Evolutionary conservation across 2,888 invertebrate genomes (phyloP).

Genomic region (Linyphia triangularis): DNA sequence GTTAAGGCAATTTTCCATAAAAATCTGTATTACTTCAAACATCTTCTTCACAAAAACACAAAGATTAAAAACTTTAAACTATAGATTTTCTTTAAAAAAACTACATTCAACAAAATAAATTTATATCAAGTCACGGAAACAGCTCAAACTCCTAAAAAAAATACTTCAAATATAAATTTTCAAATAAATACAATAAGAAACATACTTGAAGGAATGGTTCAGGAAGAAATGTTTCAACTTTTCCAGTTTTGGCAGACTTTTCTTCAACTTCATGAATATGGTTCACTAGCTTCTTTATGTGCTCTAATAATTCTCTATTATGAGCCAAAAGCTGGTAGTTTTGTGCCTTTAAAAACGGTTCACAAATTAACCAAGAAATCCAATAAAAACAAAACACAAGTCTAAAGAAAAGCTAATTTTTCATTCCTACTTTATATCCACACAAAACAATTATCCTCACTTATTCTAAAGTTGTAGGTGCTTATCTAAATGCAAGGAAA

Average conservation of each 20-base stretch:
- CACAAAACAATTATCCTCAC: too few relatives aligned
- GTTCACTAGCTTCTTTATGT: constrained; percentile 93
- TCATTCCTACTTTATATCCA: not conserved
- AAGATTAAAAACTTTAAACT: too few relatives aligned
- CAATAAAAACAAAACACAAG: not conserved
- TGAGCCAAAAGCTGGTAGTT: constrained; percentile 96
- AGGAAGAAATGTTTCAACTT: constrained; percentile 25
- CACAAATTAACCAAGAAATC: not conserved
- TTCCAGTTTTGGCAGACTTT: constrained; percentile 63
- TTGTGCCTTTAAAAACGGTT: constrained; percentile 84
- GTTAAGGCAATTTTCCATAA: too few relatives aligned
- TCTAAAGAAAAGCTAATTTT: not conserved
- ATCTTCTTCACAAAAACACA: too few relatives aligned
- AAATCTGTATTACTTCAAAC: too few relatives aligned
- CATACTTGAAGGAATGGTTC: constrained; percentile 61
- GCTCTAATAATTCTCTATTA: constrained; percentile 96
- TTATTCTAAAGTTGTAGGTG: too few relatives aligned
- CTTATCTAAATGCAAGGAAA: too few relatives aligned
- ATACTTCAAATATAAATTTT: too few relatives aligned
- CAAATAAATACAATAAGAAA: not conserved
- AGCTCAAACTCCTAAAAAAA: not conserved
- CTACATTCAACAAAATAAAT: too few relatives aligned
- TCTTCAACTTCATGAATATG: constrained; percentile 91
- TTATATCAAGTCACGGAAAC: too few relatives aligned
- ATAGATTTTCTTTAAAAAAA: too few relatives aligned